Evolutionary conservation across 2,888 invertebrate species (phyloP), one percentile per base, ranked within the genome.

Genomic region (Mimachlamys varia): DNA sequence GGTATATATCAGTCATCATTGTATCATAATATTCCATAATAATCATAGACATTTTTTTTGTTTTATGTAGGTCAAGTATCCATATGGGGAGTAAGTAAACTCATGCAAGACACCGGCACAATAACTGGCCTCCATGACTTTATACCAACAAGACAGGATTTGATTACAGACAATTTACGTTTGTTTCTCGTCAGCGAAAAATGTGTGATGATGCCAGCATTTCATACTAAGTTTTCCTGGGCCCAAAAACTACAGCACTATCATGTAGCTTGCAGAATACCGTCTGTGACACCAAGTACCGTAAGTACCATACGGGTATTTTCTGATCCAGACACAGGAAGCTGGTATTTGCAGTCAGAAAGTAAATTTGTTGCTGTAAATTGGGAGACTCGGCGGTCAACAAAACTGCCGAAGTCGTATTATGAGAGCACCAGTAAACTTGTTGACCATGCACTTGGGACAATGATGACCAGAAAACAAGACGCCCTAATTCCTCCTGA

Each of bases 351-450:
- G 13, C 27, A 33, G 27, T 76, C 62, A 10, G 62, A 62, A 62
- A 62, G n/a, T 22, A 62, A n/a, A 62, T 27, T 62, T 62, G 62
- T 62, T n/a, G n/a, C 62, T n/a, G 62, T 62, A n/a, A 62, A 62
- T n/a, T 22, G 22, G 27, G 62, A 62, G 22, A 62, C 15, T 62
- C 76, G 76, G 10, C 27, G 76, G 10, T 76, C 76, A 4, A 33
- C 12, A 33, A 76, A 76, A 1, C 15, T 76, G 1, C 76, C 76
- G 22, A 33, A 76, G 33, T 76, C 22, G 27, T 76, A 33, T 76
- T 33, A 19, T 58, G 22, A 58, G 22, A 58, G 19, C n/a, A 2
- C 19, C 22, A 58, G 22, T 58, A 22, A 58, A 19, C 58, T 58
- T 58, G 58, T 22, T 22, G 58, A 58, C 7, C 19, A 22, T 22